Conservation (phyloP, 2,888 invertebrate genomes). For the Acanthosepion esculentum region DNA sequence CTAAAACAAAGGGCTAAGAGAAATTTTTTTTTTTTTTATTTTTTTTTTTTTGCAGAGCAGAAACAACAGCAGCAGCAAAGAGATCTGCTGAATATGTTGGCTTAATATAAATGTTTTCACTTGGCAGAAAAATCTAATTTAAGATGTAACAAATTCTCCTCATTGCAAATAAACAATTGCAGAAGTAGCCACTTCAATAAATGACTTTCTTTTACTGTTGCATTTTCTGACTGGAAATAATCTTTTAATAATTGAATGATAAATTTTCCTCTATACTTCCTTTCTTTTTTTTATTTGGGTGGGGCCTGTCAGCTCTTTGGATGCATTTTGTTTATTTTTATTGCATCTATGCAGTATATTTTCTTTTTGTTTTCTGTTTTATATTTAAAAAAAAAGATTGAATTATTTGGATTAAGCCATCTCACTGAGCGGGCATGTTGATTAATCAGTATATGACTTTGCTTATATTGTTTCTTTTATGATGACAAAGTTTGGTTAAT, state of each 20-base stretch:
- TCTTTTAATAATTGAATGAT: background rate
- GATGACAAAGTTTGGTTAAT: background rate
- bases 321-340: background rate
- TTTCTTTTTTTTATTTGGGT: background rate
- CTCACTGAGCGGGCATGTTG: too few species aligned
- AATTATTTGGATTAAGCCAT: too few species aligned
- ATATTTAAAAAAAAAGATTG: background rate
- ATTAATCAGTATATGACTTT: too few species aligned
- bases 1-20: too few species aligned
- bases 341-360: slow-evolving; percentile 11
- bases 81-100: too few species aligned
- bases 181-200: background rate
- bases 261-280: background rate
- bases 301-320: background rate
- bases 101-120: too few species aligned
- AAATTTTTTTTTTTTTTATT: too few species aligned
- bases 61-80: too few species aligned
- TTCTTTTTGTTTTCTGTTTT: background rate
- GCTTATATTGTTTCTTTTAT: background rate
- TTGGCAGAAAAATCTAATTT: too few species aligned
- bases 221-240: background rate
- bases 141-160: too few species aligned
- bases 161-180: too few species aligned
- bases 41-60: too few species aligned
- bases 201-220: background rate